These are phyloP conservation scores for Leucosticte australis DNA, from an alignment of 2,113 vertebrate species.

Conservation along the genomic window DNA sequence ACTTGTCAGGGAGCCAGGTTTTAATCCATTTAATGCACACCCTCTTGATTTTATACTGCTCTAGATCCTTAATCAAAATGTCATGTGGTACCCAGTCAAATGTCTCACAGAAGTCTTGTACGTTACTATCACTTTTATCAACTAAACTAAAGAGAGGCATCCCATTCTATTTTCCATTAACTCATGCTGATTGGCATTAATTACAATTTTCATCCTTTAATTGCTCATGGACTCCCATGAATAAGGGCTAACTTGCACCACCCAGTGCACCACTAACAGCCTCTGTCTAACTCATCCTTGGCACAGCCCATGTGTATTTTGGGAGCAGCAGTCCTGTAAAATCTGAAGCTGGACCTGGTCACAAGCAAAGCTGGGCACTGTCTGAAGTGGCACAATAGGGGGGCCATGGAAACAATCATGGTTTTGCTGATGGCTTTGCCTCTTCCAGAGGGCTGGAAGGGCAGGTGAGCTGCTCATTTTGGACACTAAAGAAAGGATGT, in stretches of 20 bases:
- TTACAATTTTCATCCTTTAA: constrained; percentile 36
- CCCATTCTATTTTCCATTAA: constrained; percentile 42
- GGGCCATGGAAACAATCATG: not conserved
- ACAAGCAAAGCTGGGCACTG: not conserved
- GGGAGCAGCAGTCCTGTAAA: not conserved
- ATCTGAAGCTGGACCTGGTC: not conserved
- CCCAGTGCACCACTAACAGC: not conserved
- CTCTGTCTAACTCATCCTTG: not conserved
- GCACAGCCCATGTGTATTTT: not conserved
- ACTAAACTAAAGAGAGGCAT: constrained; percentile 15
- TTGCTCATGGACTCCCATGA: not conserved
- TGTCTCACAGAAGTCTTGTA: not conserved
- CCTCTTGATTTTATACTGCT: constrained; percentile 55
- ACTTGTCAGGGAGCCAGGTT: constrained; percentile 62
- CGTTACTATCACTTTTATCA: constrained; percentile 44
- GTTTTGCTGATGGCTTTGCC: not conserved
- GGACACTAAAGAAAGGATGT: not conserved
- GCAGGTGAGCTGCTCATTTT: not conserved
- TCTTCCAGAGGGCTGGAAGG: not conserved
- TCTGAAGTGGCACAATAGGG: not conserved
- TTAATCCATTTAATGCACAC: constrained; percentile 58
- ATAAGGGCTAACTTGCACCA: not conserved
- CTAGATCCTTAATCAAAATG: constrained; percentile 59
- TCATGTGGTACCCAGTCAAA: constrained; percentile 45
- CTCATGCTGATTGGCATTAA: constrained; percentile 39